Conservation (phyloP, 2,888 invertebrate species). For the Eupithecia dodoneata region DNA sequence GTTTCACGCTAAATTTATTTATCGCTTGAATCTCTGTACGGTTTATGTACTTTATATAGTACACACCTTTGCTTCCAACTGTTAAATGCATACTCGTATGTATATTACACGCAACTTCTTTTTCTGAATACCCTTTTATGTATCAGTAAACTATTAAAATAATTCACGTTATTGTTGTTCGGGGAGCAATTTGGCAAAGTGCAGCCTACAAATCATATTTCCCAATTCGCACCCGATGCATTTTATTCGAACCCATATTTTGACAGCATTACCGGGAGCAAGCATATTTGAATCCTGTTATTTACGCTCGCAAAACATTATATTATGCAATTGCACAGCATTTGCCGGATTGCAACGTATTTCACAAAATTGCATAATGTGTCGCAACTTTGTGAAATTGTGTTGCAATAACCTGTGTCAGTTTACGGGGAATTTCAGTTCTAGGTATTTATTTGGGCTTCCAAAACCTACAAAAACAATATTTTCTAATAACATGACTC, state of each 20-base stretch:
- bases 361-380: conserved; percentile 42
- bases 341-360: conserved; percentile 32
- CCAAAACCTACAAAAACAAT: conserved; percentile 2
- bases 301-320: conserved; percentile 45
- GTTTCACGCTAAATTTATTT: neutral
- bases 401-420: conserved; percentile 33
- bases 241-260: conserved; percentile 51
- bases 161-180: neutral
- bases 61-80: neutral
- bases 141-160: neutral
- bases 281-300: conserved; percentile 47
- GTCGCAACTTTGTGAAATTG: conserved; percentile 47
- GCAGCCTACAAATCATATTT: conserved; percentile 24
- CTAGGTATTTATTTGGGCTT: neutral
- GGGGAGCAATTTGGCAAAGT: conserved; percentile 20
- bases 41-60: neutral
- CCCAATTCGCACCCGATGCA: conserved; percentile 42
- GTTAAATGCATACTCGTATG: neutral
- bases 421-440: conserved; percentile 41
- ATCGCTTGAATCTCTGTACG: neutral
- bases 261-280: conserved; percentile 39
- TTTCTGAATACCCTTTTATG: neutral
- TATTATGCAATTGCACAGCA: conserved; percentile 47
- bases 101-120: neutral
- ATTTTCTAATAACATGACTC: conserved; percentile 1